Conservation (phyloP, 2,888 invertebrate genomes). For the Macrostomum cliftonense region DNA sequence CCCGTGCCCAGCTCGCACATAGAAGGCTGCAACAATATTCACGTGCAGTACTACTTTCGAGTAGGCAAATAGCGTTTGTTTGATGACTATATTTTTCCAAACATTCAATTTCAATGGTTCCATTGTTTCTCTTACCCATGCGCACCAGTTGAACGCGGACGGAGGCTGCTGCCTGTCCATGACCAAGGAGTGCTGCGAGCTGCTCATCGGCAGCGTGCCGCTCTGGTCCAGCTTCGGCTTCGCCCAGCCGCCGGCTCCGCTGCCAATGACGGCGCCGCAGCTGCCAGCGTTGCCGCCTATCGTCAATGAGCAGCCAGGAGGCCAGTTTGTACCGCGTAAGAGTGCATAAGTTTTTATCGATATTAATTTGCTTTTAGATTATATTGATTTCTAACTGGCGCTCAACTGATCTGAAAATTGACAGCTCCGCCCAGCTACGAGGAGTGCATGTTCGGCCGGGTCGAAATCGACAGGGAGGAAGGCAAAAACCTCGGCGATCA, state of each 20-base stretch:
- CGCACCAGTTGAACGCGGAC: slow-evolving; percentile 1
- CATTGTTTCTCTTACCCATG: too few relatives aligned
- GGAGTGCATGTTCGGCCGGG: slow-evolving; percentile 12
- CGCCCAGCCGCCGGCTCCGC: too few relatives aligned
- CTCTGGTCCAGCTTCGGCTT: too few relatives aligned
- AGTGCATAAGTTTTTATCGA: too few relatives aligned
- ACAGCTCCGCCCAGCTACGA: slow-evolving; percentile 16
- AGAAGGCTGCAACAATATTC: slow-evolving; percentile 16
- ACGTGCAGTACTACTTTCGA: slow-evolving; percentile 15
- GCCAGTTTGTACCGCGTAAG: too few relatives aligned
- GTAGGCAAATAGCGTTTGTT: too few relatives aligned
- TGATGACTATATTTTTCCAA: too few relatives aligned
- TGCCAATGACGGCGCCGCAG: not conserved
- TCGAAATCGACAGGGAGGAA: slow-evolving; percentile 14
- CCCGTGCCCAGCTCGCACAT: slow-evolving; percentile 17
- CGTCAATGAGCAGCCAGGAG: too few relatives aligned
- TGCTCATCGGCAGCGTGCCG: not conserved
- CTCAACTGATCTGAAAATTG: not conserved
- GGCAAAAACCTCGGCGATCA: too few relatives aligned
- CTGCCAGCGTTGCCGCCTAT: not conserved
- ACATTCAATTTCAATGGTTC: too few relatives aligned
- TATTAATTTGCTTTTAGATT: too few relatives aligned
- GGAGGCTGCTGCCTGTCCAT: not conserved
- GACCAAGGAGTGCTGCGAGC: not conserved
- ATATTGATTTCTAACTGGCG: not conserved